These are phyloP conservation scores for Alectura lathami DNA, from an alignment of 2,113 vertebrate genomes.

Conservation along the genomic window DNA sequence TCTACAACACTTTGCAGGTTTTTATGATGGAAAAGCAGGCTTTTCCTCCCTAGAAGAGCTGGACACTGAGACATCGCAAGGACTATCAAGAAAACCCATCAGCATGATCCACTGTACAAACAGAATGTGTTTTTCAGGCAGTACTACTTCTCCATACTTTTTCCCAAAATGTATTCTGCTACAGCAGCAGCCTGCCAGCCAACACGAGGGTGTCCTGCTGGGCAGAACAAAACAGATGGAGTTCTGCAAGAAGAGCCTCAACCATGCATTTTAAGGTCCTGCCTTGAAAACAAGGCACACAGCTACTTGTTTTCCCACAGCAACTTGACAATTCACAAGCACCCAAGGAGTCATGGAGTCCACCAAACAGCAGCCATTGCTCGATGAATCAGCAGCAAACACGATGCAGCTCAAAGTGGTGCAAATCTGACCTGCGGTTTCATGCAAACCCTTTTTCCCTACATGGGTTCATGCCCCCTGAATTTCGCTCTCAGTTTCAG, in stretches of 20 bases:
- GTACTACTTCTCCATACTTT: neutral
- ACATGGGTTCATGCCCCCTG: slow-evolving; percentile 38
- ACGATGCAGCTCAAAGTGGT: neutral
- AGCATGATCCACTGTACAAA: rapidly evolving
- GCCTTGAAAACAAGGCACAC: neutral
- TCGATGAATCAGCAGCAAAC: neutral
- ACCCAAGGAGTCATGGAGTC: neutral
- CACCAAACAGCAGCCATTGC: neutral
- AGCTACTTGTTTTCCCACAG: neutral
- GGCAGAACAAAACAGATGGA: neutral
- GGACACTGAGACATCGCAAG: neutral
- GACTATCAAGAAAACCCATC: neutral
- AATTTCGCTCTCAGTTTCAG: slow-evolving; percentile 58
- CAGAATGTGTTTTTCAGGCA: neutral
- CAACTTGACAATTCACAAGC: neutral
- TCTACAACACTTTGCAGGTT: neutral
- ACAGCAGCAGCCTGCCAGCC: rapidly evolving
- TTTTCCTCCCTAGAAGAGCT: neutral
- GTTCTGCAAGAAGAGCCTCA: neutral
- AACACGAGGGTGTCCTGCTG: rapidly evolving
- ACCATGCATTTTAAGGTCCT: neutral
- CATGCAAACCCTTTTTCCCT: slow-evolving; percentile 19
- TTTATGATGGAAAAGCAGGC: neutral
- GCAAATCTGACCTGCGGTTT: slow-evolving; percentile 44
- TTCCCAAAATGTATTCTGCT: neutral